Percentiles rank a stretch among this genome's conserved stretches.
phyloP scores from a whole-genome alignment of 2,888 invertebrate species.

The Plusia festucae region DNA sequence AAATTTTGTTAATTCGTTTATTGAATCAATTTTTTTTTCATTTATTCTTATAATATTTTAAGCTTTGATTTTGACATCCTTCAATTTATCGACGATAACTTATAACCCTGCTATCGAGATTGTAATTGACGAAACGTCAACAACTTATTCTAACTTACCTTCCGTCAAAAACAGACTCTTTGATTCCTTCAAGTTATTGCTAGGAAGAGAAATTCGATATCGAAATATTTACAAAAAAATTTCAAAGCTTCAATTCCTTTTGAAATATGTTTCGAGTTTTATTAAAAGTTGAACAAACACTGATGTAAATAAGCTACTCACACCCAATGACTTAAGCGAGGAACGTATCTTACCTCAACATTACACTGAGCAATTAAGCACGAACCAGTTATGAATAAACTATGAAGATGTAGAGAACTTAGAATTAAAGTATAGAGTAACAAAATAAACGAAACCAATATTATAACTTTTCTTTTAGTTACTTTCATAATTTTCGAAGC shows the following conservation, averaged over 20 bases:
- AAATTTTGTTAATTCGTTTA: too few relatives aligned
- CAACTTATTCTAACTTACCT: background rate
- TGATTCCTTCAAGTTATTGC: background rate
- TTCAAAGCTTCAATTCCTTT: background rate
- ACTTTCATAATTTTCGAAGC: too few relatives aligned
- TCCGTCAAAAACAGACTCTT: background rate
- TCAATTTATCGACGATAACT: background rate
- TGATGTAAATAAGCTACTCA: background rate
- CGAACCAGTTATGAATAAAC: background rate
- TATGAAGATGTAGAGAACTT: background rate
- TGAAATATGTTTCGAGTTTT: background rate
- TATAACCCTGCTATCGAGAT: background rate
- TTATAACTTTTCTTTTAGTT: too few relatives aligned
- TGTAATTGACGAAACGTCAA: background rate
- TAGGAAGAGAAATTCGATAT: slow-evolving; percentile 2
- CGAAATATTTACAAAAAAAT: background rate
- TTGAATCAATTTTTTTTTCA: background rate
- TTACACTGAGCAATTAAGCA: background rate
- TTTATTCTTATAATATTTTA: too few relatives aligned
- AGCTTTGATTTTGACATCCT: background rate
- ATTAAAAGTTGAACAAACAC: background rate
- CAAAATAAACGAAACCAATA: background rate
- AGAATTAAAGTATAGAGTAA: background rate
- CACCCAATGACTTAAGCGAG: background rate
- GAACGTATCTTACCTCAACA: slow-evolving; percentile 3